Evolutionary conservation across 2,113 vertebrate species (phyloP), one percentile per base, ranked within the genome.

Genomic region (cat (Felis catus)): DNA sequence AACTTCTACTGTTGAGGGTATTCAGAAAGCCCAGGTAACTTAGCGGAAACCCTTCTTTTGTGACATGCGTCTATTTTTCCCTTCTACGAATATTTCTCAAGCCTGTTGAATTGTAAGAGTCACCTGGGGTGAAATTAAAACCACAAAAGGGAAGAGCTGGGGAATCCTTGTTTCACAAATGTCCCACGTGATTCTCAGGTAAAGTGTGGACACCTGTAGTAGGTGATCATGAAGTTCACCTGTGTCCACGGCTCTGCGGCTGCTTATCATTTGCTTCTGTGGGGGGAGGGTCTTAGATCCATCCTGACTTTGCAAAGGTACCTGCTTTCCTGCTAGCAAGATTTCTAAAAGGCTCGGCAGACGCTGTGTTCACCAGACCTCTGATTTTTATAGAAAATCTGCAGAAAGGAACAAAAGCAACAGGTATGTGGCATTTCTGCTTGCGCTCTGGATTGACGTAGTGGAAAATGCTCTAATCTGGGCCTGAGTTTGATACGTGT

Each of bases 71-170:
- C 13, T 39, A 39, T 61, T 45, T 48, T n/a, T 7, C 7, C 39
- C 33, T 76, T 93, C 66, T 87, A 51, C 81, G n/a, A 76, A 82
- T 36, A 13, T 68, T 86, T 94, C 89, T 96, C 80, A 53, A 79
- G 31, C 9, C n/a, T 61, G 36, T 39, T 27, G 61, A 31, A 25
- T 45, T 79, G 7, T 27, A 41, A 27, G 23, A 65, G 80, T 71
- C 76, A 76, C 76, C 45, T 61, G 66, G n/a, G 27, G 8, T 81
- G 70, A 78, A 33, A 36, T 41, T 51, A 78, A 65, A 87, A 61
- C 51, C 61, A 36, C 25, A 10, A 48, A 58, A 41, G 63, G 63
- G 13, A 88, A 36, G 33, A 5, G 4, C 48, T n/a, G 36, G 23
- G 31, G 58, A 65, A 53, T 55, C 3, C 14, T 55, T 14, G 12